Conservation (phyloP, 2,888 invertebrate species). For the Drosophila peninsularis region DNA sequence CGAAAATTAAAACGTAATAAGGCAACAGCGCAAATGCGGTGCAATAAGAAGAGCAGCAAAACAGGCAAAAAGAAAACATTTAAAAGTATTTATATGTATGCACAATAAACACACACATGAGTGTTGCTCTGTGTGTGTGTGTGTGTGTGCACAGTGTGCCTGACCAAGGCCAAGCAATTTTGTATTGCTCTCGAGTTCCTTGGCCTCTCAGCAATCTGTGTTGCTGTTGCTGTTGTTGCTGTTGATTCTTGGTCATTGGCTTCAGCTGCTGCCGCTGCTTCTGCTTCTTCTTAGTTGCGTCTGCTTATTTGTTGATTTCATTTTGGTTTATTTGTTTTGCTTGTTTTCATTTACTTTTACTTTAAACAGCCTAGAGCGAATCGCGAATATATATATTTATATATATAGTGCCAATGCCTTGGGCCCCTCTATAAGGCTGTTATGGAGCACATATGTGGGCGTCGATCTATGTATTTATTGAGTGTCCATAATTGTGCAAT, state of each 20-base stretch:
- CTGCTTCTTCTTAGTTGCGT: conserved; percentile 43
- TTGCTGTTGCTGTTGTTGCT: conserved; percentile 44
- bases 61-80: conserved; percentile 51
- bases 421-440: neutral
- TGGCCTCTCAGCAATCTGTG: conserved; percentile 74
- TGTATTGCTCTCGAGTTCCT: conserved; percentile 76
- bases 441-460: conserved; percentile 16
- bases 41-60: conserved; percentile 21
- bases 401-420: neutral
- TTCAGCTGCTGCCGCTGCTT: conserved; percentile 33
- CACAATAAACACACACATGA: conserved; percentile 26
- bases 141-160: conserved; percentile 53
- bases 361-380: conserved; percentile 57
- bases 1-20: conserved; percentile 74
- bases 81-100: conserved; percentile 69
- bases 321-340: conserved; percentile 71
- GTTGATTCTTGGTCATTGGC: conserved; percentile 78
- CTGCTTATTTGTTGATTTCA: conserved; percentile 78
- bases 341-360: conserved; percentile 71
- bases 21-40: conserved; percentile 41
- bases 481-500: conserved; percentile 22
- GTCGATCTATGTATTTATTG: conserved; percentile 30
- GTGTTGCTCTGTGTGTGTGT: conserved; percentile 1
- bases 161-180: conserved; percentile 78
- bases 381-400: conserved; percentile 10